Percentiles rank a stretch among this genome's conserved stretches.
Conservation (phyloP, 1,140 invertebrate genomes). For the Eciton burchellii region DNA sequence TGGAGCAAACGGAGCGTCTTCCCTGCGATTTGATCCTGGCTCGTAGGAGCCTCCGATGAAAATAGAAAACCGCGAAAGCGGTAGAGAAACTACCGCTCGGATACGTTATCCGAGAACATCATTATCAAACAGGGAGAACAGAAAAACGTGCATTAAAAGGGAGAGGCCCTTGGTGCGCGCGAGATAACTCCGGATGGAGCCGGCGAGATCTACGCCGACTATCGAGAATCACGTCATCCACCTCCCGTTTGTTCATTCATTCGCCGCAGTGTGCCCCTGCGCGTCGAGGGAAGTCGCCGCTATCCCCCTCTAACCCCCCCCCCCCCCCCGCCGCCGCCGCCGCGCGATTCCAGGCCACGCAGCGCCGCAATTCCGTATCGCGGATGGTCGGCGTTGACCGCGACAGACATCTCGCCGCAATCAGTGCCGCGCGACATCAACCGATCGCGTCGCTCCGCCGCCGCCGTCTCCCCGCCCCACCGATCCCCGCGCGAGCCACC, state of each 20-base stretch:
- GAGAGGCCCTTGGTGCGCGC: no score
- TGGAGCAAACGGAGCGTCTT: neutral
- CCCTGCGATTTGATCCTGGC: neutral
- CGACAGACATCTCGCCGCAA: slow-evolving; percentile 36
- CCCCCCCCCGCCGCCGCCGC: slow-evolving; percentile 41
- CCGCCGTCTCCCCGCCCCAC: no score
- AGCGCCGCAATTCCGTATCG: slow-evolving; percentile 57
- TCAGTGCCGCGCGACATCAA: slow-evolving; percentile 40
- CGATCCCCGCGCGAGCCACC: no score
- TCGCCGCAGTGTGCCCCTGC: neutral
- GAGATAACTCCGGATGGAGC: no score
- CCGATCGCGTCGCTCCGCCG: slow-evolving; percentile 47
- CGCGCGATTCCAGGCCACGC: slow-evolving; percentile 58
- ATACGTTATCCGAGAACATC: neutral
- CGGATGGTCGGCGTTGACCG: slow-evolving; percentile 40
- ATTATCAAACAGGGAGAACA: neutral
- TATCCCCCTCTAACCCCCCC: slow-evolving; percentile 58
- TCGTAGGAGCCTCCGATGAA: neutral
- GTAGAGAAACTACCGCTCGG: neutral
- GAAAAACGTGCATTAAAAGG: neutral
- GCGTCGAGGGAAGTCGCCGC: neutral
- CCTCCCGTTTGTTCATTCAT: neutral
- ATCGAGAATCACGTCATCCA: no score
- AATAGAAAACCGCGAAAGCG: neutral
- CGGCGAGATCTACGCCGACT: no score